Evolutionary conservation across 1,140 invertebrate genomes (phyloP), one percentile per base, ranked within the genome.

Genomic region (Drosophila ambigua): DNA sequence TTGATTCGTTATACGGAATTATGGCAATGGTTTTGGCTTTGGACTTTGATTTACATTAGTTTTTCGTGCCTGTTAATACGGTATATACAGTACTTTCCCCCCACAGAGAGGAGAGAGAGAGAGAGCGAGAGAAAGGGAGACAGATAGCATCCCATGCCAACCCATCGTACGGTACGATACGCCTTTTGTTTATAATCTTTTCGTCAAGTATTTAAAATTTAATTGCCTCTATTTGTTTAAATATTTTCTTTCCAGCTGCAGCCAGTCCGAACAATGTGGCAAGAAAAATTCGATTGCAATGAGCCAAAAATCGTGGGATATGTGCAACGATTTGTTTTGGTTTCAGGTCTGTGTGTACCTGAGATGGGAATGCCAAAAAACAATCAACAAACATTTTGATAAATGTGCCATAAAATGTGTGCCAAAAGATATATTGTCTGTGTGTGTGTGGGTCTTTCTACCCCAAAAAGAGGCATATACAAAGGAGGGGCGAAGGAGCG

Each of bases 11-110:
- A 28, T 20, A 44, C 9, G 31, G 9, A 20, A 20, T 23, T 24
- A 52, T 41, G 23, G 45, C 54, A 16, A 44, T 52, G 50, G 26
- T 20, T 20, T 24, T 3, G 23, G 23, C 11, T 39, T 72, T 55
- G 68, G 68, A 61, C 57, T 72, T 72, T 73, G 72, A 54, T 53
- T 59, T 54, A 57, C 8, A 45, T 35, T 53, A 48, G 48, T 68
- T 49, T 44, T 35, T 51, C 7, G 26, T 9, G 48, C 48, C 24
- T 31, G 31, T 61, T 50, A 35, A 24, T 31, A 15, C 5, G 4
- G 35, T 48, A 49, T 44, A 54, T 63, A 63, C 8, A 24, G 11
- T 57, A 46, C 41, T 62, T 73, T 52, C 35, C 26, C 39, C 48
- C 9, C 26, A 15, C 23, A 55, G 41, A 24, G 39, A 53, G 6